Conservation (phyloP, 2,888 invertebrate species). For the Anoncus sp. region DNA sequence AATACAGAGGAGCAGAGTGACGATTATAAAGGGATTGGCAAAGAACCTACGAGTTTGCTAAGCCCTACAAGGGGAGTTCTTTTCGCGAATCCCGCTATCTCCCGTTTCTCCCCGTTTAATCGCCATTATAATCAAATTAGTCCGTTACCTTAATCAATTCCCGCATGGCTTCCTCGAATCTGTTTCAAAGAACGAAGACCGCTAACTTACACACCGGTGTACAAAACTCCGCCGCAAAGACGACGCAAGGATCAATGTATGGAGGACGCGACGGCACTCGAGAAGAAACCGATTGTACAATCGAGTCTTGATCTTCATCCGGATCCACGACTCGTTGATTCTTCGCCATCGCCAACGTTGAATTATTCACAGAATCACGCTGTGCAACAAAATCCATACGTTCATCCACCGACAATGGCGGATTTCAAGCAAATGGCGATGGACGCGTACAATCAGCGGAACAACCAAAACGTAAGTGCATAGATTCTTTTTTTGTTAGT, state of each 20-base stretch:
- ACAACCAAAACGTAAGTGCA: conserved; percentile 78
- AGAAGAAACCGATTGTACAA: conserved; percentile 78
- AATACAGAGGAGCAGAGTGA: too few species aligned
- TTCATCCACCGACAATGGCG: conserved; percentile 78
- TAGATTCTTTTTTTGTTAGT: background rate
- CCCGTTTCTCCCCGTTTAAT: conserved; percentile 43
- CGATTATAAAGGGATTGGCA: conserved; percentile 27
- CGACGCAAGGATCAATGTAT: conserved; percentile 75
- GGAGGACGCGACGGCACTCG: conserved; percentile 74
- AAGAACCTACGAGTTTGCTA: conserved; percentile 21
- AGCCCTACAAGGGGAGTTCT: conserved; percentile 47
- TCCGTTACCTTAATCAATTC: conserved; percentile 47
- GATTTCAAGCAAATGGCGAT: conserved; percentile 81
- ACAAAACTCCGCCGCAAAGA: conserved; percentile 80
- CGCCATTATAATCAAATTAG: conserved; percentile 61
- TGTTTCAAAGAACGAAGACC: conserved; percentile 80
- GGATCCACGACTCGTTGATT: conserved; percentile 74
- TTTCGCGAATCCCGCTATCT: conserved; percentile 19
- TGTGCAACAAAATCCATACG: conserved; percentile 71
- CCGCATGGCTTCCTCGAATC: conserved; percentile 74
- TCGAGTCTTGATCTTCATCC: conserved; percentile 75
- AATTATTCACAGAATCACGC: conserved; percentile 73
- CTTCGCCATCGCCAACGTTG: conserved; percentile 71
- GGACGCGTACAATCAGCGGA: conserved; percentile 80
- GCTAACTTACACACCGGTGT: conserved; percentile 79